These are phyloP conservation scores for Acyrthosiphon pisum DNA, from an alignment of 1,140 invertebrate species.

Conservation along the genomic window DNA sequence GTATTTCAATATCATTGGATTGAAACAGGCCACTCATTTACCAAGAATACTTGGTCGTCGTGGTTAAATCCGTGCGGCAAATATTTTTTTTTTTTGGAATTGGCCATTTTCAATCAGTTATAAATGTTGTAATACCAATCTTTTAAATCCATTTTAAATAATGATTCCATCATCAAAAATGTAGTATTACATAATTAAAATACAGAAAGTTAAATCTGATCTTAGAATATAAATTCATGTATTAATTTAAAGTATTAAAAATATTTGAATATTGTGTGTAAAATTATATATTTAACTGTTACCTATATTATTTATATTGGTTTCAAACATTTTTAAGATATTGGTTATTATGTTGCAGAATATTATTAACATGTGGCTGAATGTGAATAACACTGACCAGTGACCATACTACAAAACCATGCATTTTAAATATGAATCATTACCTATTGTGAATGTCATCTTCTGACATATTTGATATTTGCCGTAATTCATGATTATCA, in stretches of 20 bases:
- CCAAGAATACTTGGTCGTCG: slow-evolving; percentile 14
- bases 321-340: neutral
- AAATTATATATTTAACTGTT: neutral
- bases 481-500: neutral
- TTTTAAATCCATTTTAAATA: neutral
- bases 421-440: slow-evolving; percentile 10
- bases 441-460: neutral
- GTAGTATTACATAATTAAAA: neutral
- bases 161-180: neutral
- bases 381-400: slow-evolving; percentile 40
- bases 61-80: slow-evolving; percentile 46
- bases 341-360: slow-evolving; percentile 54
- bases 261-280: neutral
- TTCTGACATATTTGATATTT: neutral
- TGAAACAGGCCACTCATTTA: slow-evolving; percentile 9
- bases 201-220: neutral
- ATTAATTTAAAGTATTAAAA: neutral
- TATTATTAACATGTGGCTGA: slow-evolving; percentile 50
- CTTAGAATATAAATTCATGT: neutral
- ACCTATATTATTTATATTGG: no score
- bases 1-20: slow-evolving; percentile 29
- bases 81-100: neutral
- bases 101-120: neutral
- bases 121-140: neutral
- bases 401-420: slow-evolving; percentile 19